Evolutionary conservation across 2,113 vertebrate species (phyloP), one percentile per base, ranked within the genome.

Genomic region (Phasianus colchicus): DNA sequence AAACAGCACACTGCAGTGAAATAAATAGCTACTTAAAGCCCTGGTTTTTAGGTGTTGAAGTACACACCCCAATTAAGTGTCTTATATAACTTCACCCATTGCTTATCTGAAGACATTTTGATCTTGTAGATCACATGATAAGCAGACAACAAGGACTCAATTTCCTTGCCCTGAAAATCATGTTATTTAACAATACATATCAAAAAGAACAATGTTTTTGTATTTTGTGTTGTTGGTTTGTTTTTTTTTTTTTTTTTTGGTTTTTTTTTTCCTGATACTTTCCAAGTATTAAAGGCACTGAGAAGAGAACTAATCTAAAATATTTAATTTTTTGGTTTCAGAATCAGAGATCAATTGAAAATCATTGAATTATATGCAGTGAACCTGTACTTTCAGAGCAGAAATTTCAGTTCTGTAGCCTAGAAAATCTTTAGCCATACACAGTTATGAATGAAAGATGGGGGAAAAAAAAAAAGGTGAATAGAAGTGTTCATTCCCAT

Each of bases 81-180:
- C 42, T 69, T 71, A 4, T 3, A 2, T 18, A 16, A 27, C 29
- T 75, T 74, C 52, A 52, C 57, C 73, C 42, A 90, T 73, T 57
- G 11, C 4, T 57, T 65, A 34, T 45, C 61, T 72, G 20, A 85
- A 85, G 34, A 63, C 30, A 57, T 72, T 15, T 34, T 24, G 47
- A 74, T 69, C 54, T 71, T 64, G 8, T 0, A 0, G 0, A 8
- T 17, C 20, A 54, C 11, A 2, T 6, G 52, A 4, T 13, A 45
- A 34, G 14, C 17, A 88, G n/a, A 58, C 30, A 82, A 40, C 29
- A 78, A 88, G 8, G 40, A 76, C 16, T 91, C 42, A 48, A 50
- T 71, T 89, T 88, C 70, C 47, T 36, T 11, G 9, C 29, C 20
- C 18, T 54, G 54, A 66, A 83, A 86, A 90, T 29, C 63, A 71